These are phyloP conservation scores for Macheiramphus alcinus DNA, from an alignment of 2,113 vertebrate genomes.

Conservation along the genomic window DNA sequence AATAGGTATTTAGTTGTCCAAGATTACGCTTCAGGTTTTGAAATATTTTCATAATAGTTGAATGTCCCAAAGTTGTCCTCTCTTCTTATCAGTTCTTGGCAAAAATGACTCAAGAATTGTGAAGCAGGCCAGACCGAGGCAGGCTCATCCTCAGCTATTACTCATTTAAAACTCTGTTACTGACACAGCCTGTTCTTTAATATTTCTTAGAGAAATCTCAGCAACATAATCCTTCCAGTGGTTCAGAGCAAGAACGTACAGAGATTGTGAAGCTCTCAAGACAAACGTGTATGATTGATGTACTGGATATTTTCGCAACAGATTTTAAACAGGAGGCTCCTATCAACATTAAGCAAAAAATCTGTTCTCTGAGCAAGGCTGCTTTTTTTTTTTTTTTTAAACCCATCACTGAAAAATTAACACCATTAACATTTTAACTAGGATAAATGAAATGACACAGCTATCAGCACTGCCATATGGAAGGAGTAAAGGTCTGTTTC, in stretches of 20 bases:
- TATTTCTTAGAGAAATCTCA: slow-evolving; percentile 23
- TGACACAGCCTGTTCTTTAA: not conserved
- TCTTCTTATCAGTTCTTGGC: not conserved
- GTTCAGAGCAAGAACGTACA: not conserved
- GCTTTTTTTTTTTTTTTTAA: not conserved
- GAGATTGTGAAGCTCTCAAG: not conserved
- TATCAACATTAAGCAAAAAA: slow-evolving; percentile 8
- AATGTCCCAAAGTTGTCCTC: not conserved
- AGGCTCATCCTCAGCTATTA: slow-evolving; percentile 22
- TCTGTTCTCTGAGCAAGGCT: not conserved
- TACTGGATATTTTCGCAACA: not conserved
- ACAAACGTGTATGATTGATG: not conserved
- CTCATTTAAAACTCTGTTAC: not conserved
- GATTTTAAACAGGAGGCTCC: not conserved
- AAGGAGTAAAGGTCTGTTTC: slow-evolving; percentile 58
- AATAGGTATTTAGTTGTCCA: not conserved
- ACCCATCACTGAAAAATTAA: slow-evolving; percentile 54
- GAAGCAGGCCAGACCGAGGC: not conserved
- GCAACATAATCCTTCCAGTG: slow-evolving; percentile 1
- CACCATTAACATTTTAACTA: slow-evolving; percentile 55
- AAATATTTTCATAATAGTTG: not conserved
- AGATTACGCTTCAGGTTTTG: not conserved
- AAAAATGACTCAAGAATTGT: not conserved
- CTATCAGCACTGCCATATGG: slow-evolving; percentile 44
- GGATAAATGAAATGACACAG: slow-evolving; percentile 54